A percentile compares a stretch with the other conserved stretches of the same genome.
Conservation (phyloP, 2,113 vertebrate genomes). For the Rhea pennata region DNA sequence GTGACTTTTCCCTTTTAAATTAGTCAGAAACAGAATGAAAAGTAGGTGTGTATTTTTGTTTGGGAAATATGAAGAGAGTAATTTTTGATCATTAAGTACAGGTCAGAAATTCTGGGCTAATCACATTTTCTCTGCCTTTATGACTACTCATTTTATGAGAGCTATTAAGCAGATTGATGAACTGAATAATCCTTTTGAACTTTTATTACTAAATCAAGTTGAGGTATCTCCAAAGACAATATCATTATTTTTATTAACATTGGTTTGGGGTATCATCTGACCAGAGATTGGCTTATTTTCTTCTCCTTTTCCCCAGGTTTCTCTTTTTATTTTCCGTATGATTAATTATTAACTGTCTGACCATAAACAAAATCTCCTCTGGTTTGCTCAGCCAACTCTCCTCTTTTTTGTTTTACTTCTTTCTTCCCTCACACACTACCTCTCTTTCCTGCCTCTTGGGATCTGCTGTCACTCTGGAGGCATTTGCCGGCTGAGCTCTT, state of each 20-base stretch:
- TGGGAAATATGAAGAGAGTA: neutral
- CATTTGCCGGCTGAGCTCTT: neutral
- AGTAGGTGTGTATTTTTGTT: neutral
- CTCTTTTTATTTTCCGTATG: neutral
- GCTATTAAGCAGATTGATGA: neutral
- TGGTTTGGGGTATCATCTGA: neutral
- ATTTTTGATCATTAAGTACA: neutral
- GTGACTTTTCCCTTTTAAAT: neutral
- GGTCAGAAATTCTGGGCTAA: conserved; percentile 17
- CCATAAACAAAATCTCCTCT: neutral
- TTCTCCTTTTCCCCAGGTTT: neutral
- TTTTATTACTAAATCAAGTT: conserved; percentile 7
- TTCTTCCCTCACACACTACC: neutral
- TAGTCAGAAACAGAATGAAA: neutral
- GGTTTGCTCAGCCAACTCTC: neutral
- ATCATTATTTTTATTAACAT: neutral
- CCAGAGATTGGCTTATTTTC: neutral
- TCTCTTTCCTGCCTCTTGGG: neutral
- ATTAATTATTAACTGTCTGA: neutral
- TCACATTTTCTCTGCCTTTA: neutral
- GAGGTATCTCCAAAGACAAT: neutral
- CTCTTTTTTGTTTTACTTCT: neutral
- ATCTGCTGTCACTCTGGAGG: neutral
- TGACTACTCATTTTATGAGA: neutral
- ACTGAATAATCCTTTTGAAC: neutral